These are phyloP conservation scores for Drosophila ustulata DNA, from an alignment of 2,888 invertebrate species.

Conservation along the genomic window DNA sequence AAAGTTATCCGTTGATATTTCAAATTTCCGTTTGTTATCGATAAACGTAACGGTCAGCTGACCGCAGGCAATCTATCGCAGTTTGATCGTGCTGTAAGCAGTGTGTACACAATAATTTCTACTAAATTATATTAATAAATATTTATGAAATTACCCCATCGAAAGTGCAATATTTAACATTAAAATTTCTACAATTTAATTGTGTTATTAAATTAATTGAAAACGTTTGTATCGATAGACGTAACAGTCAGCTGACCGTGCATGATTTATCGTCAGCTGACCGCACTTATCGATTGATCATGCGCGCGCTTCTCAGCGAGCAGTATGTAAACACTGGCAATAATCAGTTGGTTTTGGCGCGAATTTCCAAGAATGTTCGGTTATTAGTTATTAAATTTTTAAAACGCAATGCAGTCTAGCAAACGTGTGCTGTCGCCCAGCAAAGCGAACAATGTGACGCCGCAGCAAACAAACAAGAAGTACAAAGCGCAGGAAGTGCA, in stretches of 20 bases:
- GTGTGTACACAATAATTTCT: background rate
- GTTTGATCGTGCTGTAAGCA: background rate
- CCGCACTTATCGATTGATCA: background rate
- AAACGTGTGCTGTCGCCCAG: slow-evolving; percentile 69
- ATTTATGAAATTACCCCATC: too few species aligned
- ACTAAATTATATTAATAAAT: too few species aligned
- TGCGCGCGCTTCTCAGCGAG: background rate
- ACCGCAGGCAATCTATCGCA: background rate
- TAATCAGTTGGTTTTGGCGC: slow-evolving; percentile 41
- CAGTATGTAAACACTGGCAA: slow-evolving; percentile 37
- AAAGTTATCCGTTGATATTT: background rate
- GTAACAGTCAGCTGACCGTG: background rate
- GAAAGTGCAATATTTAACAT: too few species aligned
- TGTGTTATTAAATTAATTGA: too few species aligned
- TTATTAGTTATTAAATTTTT: background rate
- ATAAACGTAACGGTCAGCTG: background rate
- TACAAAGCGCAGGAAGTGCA: slow-evolving; percentile 34
- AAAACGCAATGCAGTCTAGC: slow-evolving; percentile 20
- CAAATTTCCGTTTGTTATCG: background rate
- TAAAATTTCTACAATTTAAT: too few species aligned
- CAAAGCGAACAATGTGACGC: slow-evolving; percentile 43
- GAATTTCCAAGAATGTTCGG: slow-evolving; percentile 22
- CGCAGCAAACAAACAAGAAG: slow-evolving; percentile 35
- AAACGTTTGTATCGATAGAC: too few species aligned
- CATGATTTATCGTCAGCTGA: too few species aligned